Evolutionary conservation across 2,888 invertebrate genomes (phyloP), one percentile per base, ranked within the genome.

Genomic region (Himalopsyche anomala): DNA sequence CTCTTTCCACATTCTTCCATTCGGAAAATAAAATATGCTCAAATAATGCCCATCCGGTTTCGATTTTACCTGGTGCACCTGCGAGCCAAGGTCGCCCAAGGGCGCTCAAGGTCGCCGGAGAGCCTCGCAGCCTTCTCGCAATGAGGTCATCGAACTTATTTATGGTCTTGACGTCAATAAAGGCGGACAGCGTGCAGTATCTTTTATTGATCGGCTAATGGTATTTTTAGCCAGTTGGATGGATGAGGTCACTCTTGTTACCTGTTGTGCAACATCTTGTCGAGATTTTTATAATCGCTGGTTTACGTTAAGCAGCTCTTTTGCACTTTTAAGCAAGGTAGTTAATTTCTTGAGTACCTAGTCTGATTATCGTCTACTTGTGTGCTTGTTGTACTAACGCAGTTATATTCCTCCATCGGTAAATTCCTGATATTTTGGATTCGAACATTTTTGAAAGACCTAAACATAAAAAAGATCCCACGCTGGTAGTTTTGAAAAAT

Each of bases 81-180:
- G 87, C 55, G 62, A 40, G 51, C 84, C 82, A 87, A 86, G 87
- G 87, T 86, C 87, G 74, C 69, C 28, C 87, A 86, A 87, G 87
- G 87, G 85, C 83, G 86, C 15, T 45, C 86, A 84, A 87, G 85
- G 86, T 85, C 84, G 80, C 54, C 38, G 36, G 38, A 36, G 55
- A 51, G 55, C 45, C 80, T 45, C 62, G 19, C 9, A 36, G 54
- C 38, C 12, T 42, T 36, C 28, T 81, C n/a, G 51, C 79, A 82
- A 83, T 80, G 82, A 85, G 62, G 55, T 81, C 85, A 69, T 42
- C 15, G 74, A 19, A 82, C 56, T 12, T 55, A 15, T 62, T 36
- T 15, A 36, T 74, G 74, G 74, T 36, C 74, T 38, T 62, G 62
- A 62, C 62, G 28, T 62, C 19, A 62, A n/a, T 19, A 28, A 3